Percentiles rank a stretch among this genome's conserved stretches.
Conservation (phyloP, 1,140 invertebrate genomes). For the Lanistes nyassanus region DNA sequence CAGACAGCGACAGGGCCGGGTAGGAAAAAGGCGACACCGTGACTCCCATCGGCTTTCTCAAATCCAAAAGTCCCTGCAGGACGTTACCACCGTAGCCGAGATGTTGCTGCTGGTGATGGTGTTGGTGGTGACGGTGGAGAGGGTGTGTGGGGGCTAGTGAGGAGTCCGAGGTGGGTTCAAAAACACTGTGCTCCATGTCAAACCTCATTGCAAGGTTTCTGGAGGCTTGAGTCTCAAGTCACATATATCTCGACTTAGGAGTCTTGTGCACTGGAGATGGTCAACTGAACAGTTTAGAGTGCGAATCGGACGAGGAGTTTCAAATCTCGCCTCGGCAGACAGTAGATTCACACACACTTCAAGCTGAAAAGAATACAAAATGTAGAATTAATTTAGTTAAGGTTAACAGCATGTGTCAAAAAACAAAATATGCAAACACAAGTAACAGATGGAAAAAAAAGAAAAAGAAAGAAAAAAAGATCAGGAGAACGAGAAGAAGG, state of each 20-base stretch:
- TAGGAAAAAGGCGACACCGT: background rate
- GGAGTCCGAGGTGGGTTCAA: constrained; percentile 8
- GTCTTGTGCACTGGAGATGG: background rate
- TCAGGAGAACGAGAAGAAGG: too few relatives aligned
- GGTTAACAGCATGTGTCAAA: too few relatives aligned
- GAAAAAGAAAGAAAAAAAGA: too few relatives aligned
- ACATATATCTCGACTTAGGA: background rate
- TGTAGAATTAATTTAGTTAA: too few relatives aligned
- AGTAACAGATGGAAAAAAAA: too few relatives aligned
- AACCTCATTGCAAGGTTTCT: constrained; percentile 23
- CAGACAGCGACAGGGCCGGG: background rate
- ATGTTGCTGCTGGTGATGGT: background rate
- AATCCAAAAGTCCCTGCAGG: constrained; percentile 21
- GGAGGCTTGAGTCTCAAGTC: background rate
- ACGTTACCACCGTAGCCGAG: background rate
- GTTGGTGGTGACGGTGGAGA: constrained; percentile 14
- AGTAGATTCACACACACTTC: background rate
- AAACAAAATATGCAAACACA: too few relatives aligned
- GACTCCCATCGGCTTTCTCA: constrained; percentile 18
- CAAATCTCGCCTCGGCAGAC: too few relatives aligned
- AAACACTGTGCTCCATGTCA: constrained; percentile 26
- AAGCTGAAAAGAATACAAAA: too few relatives aligned
- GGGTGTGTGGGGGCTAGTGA: background rate
- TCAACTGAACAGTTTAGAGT: background rate
- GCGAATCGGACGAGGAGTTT: background rate